These are phyloP conservation scores for Ips nitidus DNA, from an alignment of 1,140 invertebrate genomes.

Conservation along the genomic window DNA sequence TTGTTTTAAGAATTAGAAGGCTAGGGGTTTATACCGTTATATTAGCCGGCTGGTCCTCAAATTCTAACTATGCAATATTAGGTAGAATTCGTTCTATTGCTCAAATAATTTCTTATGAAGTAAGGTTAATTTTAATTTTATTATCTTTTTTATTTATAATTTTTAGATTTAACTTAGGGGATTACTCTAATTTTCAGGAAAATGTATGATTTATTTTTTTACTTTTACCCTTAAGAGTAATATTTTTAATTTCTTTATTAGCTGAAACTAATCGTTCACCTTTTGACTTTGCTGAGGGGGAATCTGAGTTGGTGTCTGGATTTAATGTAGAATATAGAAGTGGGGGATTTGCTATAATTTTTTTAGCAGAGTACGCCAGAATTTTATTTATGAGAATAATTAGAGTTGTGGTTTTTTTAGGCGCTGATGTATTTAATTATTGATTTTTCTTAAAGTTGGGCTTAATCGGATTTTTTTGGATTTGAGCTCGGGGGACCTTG, in stretches of 20 bases:
- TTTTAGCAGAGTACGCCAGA: slow-evolving; percentile 69
- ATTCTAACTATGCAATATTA: slow-evolving; percentile 68
- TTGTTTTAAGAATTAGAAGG: slow-evolving; percentile 58
- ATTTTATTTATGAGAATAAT: slow-evolving; percentile 69
- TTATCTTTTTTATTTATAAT: slow-evolving; percentile 52
- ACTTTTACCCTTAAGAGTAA: slow-evolving; percentile 56
- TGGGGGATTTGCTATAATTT: slow-evolving; percentile 70
- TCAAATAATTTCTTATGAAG: slow-evolving; percentile 71
- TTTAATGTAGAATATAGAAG: slow-evolving; percentile 75
- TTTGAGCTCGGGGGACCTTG: slow-evolving; percentile 60
- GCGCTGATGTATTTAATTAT: slow-evolving; percentile 50
- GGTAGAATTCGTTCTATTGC: slow-evolving; percentile 62
- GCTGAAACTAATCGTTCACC: slow-evolving; percentile 73
- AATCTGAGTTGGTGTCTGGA: slow-evolving; percentile 73
- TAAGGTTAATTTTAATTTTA: slow-evolving; percentile 61
- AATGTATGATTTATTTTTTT: slow-evolving; percentile 57
- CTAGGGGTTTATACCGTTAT: slow-evolving; percentile 62
- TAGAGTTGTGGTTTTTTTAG: slow-evolving; percentile 58
- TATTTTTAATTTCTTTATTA: slow-evolving; percentile 61
- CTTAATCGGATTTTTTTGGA: slow-evolving; percentile 58
- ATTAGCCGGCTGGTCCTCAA: slow-evolving; percentile 63
- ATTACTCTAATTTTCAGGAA: slow-evolving; percentile 48
- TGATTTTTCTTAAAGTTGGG: slow-evolving; percentile 57
- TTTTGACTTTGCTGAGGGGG: slow-evolving; percentile 77
- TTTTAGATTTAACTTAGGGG: slow-evolving; percentile 47